Percentiles rank a stretch among this genome's conserved stretches.
phyloP scores from a whole-genome alignment of 37 sponge, comb jelly and placozoan genomes.

The Spongilla lacustris region DNA sequence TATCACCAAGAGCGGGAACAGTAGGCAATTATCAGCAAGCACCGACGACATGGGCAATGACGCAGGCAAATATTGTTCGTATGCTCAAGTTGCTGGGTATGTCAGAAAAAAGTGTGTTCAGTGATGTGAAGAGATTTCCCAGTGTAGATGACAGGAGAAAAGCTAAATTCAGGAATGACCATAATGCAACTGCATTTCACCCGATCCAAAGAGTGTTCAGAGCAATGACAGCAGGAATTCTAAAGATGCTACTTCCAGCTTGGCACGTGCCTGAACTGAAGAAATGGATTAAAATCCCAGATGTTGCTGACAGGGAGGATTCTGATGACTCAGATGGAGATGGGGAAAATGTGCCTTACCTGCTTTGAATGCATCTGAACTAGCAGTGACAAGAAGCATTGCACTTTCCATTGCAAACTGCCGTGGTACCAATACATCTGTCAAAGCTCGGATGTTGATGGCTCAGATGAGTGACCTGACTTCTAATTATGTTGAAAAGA shows the following conservation, averaged over 20 bases:
- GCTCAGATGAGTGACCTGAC: too few species aligned
- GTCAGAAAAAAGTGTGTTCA: not conserved
- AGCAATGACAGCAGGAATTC: not conserved
- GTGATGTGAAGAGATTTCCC: not conserved
- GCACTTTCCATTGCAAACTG: not conserved
- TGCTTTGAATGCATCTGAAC: not conserved
- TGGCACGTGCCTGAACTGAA: not conserved
- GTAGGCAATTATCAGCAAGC: not conserved
- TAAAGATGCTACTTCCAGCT: not conserved
- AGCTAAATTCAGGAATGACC: not conserved
- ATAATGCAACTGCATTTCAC: not conserved
- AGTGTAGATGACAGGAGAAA: not conserved
- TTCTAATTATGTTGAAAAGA: not conserved
- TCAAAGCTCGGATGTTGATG: too few species aligned
- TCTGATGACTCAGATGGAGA: not conserved
- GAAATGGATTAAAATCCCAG: not conserved
- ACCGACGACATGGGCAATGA: not conserved
- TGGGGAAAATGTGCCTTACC: not conserved
- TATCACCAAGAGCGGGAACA: not conserved
- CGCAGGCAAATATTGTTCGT: not conserved
- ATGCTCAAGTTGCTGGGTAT: not conserved
- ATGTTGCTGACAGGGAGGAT: not conserved
- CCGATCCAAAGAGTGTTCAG: not conserved
- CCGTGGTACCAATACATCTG: not conserved
- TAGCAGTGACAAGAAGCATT: not conserved